A percentile compares a stretch with the other conserved stretches of the same genome.
Conservation (phyloP, 2,113 vertebrate genomes). For the Actenoides lindsayi region DNA sequence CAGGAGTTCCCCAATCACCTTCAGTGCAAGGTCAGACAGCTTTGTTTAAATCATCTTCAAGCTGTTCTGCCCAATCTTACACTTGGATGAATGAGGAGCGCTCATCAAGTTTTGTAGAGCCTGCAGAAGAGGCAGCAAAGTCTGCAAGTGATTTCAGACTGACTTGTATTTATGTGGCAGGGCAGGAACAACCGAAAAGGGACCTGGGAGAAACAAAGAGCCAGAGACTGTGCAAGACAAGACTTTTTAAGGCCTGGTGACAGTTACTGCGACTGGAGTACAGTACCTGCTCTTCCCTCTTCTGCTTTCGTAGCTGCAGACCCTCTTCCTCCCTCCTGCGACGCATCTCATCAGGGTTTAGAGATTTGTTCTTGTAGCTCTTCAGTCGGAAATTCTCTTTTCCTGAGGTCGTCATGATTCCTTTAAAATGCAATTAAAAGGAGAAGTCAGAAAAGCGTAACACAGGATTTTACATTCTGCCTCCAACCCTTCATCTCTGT, state of each 20-base stretch:
- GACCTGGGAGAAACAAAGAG: background rate
- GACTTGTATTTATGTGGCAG: background rate
- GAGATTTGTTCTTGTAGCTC: conserved; percentile 99
- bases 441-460: background rate
- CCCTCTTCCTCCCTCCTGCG: conserved; percentile 96
- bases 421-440: conserved; percentile 47
- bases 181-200: background rate
- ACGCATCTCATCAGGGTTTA: conserved; percentile 97
- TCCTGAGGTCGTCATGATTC: conserved; percentile 91
- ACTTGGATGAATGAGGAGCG: background rate
- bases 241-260: background rate
- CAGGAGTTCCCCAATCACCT: background rate
- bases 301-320: conserved; percentile 95
- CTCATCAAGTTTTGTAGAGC: background rate
- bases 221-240: background rate
- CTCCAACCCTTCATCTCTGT: background rate
- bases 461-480: background rate
- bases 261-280: background rate
- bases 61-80: background rate
- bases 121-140: background rate
- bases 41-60: background rate
- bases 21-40: background rate
- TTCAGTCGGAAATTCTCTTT: conserved; percentile 97
- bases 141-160: background rate
- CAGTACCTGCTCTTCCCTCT: conserved; percentile 94